Conservation (phyloP, 2,888 invertebrate genomes). For the Diarsia dahlii region DNA sequence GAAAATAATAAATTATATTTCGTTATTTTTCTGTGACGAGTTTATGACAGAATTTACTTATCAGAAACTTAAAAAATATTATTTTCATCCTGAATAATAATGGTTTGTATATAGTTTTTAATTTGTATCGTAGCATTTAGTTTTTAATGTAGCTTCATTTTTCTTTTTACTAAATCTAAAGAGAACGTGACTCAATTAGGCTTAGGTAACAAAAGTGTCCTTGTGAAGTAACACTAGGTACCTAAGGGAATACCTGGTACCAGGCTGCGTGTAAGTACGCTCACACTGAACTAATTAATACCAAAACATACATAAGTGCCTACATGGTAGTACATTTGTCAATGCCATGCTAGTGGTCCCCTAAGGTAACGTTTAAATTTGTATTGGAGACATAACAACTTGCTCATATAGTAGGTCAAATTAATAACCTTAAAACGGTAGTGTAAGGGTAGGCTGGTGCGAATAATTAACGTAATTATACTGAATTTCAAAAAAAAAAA, state of each 20-base stretch:
- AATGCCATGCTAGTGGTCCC: conserved; percentile 40
- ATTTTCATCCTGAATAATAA: background rate
- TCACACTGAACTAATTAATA: conserved; percentile 51
- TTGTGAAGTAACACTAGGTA: conserved; percentile 44
- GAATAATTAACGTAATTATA: background rate
- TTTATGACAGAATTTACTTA: background rate
- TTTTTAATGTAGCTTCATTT: background rate
- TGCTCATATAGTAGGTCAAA: background rate
- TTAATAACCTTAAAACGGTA: background rate
- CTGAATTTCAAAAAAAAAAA: background rate
- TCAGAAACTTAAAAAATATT: background rate
- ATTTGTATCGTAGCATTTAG: background rate
- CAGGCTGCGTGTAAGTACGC: conserved; percentile 38
- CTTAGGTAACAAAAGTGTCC: conserved; percentile 41
- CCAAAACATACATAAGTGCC: conserved; percentile 28
- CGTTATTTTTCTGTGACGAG: background rate
- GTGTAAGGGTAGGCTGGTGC: background rate
- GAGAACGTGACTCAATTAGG: conserved; percentile 44
- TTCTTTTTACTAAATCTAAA: conserved; percentile 18
- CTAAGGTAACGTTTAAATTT: conserved; percentile 24
- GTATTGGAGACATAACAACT: conserved; percentile 18
- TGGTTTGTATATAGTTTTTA: background rate
- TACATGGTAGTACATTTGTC: conserved; percentile 15
- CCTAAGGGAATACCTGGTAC: conserved; percentile 52
- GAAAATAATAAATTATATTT: background rate